Evolutionary conservation across 2,888 invertebrate species (phyloP), one percentile per base, ranked within the genome.

Genomic region (Drosophila diplacantha): DNA sequence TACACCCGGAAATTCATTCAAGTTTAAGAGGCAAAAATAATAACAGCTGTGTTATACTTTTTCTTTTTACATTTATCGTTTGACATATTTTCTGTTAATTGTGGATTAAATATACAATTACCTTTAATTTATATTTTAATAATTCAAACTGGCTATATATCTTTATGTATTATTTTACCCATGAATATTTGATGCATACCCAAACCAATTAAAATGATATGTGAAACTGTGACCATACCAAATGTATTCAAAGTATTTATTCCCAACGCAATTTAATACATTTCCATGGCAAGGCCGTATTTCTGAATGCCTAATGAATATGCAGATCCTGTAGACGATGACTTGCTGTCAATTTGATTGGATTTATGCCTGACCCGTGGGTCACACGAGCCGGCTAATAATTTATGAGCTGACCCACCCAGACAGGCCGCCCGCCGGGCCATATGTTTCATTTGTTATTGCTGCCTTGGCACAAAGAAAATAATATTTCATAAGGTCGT

Each of bases 391-490:
- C 58, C 46, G 35, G 46, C 46, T 46, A 62, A 66, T 74, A 76
- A 81, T 79, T 81, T 79, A 78, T 81, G 66, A 60, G 63, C 46
- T 60, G 52, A 65, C 61, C 58, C 63, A 38, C 63, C 26, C 12
- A 31, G 39, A 20, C 24, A 22, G 39, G 20, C 38, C 50, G 29
- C 46, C 41, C 31, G 24, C 34, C 20, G 16, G 16, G 64, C 38
- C 81, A 74, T 71, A 62, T 76, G 79, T 58, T 72, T 49, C 66
- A 67, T 71, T 58, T 74, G 72, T 59, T 73, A 70, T 64, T 71
- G 56, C 58, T 59, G 66, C 44, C 68, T 51, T 39, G 69, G 62
- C 70, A 68, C 44, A 69, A 72, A 67, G 64, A 75, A 73, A 63
- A 78, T 64, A 68, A 73, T 67, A 77, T 73, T 60, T 71, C 78